These are phyloP conservation scores for Zootoca vivipara DNA, from an alignment of 2,113 vertebrate species.

Conservation along the genomic window DNA sequence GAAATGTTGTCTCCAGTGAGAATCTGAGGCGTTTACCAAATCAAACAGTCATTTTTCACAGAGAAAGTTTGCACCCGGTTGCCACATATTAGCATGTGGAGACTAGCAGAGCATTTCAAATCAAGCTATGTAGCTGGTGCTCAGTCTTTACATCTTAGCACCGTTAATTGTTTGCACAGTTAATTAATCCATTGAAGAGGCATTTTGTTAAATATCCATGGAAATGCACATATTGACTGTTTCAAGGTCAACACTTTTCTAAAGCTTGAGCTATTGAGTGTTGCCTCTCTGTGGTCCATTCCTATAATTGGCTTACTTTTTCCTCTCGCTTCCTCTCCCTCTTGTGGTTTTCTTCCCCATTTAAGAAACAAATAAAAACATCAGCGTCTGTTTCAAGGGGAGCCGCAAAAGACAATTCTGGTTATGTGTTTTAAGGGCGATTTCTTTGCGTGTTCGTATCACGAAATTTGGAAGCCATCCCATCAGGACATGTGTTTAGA, in stretches of 20 bases:
- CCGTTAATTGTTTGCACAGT: slow-evolving; percentile 66
- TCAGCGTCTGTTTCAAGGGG: background rate
- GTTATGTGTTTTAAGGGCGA: background rate
- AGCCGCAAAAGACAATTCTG: background rate
- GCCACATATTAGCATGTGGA: slow-evolving; percentile 1
- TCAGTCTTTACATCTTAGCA: slow-evolving; percentile 33
- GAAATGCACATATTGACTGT: slow-evolving; percentile 63
- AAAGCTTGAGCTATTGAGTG: slow-evolving; percentile 64
- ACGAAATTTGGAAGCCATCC: background rate
- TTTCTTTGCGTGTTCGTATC: no score
- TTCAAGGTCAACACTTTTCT: slow-evolving; percentile 67
- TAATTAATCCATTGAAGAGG: slow-evolving; percentile 67
- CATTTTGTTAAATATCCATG: slow-evolving; percentile 52
- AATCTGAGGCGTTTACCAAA: background rate
- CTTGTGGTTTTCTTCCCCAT: slow-evolving; percentile 1
- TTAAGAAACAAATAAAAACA: slow-evolving; percentile 42
- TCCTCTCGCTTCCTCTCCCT: slow-evolving; percentile 27
- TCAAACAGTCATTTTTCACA: background rate
- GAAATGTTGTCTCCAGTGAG: background rate
- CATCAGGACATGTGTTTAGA: background rate
- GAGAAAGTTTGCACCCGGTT: background rate
- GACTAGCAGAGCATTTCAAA: slow-evolving; percentile 25
- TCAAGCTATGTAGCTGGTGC: slow-evolving; percentile 30
- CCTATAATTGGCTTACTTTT: slow-evolving; percentile 52
- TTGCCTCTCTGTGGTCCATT: slow-evolving; percentile 53